These are phyloP conservation scores for Catharus ustulatus DNA, from an alignment of 2,797 vertebrate genomes.

Conservation along the genomic window DNA sequence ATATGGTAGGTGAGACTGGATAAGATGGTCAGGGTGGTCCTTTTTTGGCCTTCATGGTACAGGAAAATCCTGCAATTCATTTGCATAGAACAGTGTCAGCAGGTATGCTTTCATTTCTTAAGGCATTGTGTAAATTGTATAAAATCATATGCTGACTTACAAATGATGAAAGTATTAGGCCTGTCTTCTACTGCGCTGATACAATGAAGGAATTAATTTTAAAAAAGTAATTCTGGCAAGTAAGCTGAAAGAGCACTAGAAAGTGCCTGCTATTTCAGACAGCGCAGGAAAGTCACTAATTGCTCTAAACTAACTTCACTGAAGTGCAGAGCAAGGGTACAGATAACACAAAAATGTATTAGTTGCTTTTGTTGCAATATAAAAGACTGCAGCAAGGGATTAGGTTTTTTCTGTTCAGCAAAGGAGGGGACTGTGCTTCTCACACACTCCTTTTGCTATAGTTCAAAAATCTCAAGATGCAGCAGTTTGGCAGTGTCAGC, in stretches of 20 bases:
- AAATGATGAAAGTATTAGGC: neutral
- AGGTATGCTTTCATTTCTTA: conserved; percentile 1
- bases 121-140: neutral
- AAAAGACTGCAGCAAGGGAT: conserved; percentile 45
- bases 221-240: conserved; percentile 48
- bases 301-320: conserved; percentile 48
- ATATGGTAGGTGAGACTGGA: neutral
- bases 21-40: neutral
- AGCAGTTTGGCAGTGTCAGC: conserved; percentile 26
- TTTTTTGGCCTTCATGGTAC: neutral
- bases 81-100: neutral
- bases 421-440: conserved; percentile 21
- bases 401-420: conserved; percentile 46
- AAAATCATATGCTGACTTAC: conserved; percentile 8
- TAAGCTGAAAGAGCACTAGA: conserved; percentile 30
- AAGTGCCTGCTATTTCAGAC: conserved; percentile 45
- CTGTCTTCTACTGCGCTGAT: conserved; percentile 10
- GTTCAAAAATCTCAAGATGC: conserved; percentile 39
- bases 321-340: conserved; percentile 40
- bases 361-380: conserved; percentile 49
- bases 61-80: neutral
- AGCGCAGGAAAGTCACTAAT: conserved; percentile 28
- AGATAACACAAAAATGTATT: conserved; percentile 47
- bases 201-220: conserved; percentile 36
- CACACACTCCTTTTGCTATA: neutral